Evolutionary conservation across 2,888 invertebrate genomes (phyloP).

Genomic region (Epinotia brunnichana): DNA sequence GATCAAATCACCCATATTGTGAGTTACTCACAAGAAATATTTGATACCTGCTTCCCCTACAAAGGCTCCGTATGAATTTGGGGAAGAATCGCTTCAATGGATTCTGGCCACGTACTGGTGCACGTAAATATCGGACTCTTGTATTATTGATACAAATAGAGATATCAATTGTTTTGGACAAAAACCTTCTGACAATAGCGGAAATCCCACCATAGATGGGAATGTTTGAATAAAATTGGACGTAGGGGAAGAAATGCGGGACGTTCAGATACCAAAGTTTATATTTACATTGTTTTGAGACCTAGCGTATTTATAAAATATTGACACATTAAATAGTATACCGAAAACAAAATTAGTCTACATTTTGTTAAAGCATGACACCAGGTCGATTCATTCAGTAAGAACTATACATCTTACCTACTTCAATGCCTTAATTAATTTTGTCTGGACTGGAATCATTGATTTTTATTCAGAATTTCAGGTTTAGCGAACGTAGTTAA

Average conservation of each 20-base stretch:
- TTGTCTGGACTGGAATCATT: not conserved
- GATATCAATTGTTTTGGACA: conserved; percentile 83
- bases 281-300: too few species aligned
- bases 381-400: too few species aligned
- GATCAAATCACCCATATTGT: conserved; percentile 41
- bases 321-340: too few species aligned
- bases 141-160: conserved; percentile 84
- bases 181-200: conserved; percentile 73
- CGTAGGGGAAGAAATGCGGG: conserved; percentile 15
- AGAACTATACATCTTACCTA: too few species aligned
- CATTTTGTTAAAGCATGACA: too few species aligned
- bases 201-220: conserved; percentile 58
- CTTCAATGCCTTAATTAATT: not conserved
- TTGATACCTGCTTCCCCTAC: conserved; percentile 43
- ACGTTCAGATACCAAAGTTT: not conserved
- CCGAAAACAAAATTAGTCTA: too few species aligned
- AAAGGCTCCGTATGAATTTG: conserved; percentile 46
- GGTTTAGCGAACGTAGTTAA: too few species aligned
- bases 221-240: conserved; percentile 49
- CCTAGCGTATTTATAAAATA: too few species aligned
- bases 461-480: not conserved
- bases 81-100: conserved; percentile 58
- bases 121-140: conserved; percentile 78
- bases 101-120: conserved; percentile 78
- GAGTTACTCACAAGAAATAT: conserved; percentile 40